A percentile compares a stretch with the other conserved stretches of the same genome.
Evolutionary conservation across 2,797 vertebrate species (phyloP).

Genomic region (Euphonia xanthogaster): DNA sequence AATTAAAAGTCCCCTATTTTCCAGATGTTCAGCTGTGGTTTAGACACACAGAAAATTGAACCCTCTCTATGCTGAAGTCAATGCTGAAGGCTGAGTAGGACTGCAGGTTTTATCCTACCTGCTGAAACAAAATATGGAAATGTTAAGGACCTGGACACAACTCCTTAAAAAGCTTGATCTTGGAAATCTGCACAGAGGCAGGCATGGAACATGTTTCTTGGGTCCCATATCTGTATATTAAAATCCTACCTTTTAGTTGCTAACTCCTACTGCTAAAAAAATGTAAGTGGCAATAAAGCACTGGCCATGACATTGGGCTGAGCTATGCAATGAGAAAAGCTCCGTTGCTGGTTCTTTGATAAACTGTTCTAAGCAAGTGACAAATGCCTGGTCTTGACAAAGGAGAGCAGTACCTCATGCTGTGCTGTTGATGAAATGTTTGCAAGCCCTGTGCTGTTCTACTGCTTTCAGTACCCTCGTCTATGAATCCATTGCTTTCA

Average conservation of each 20-base stretch:
- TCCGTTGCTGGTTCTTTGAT: background rate
- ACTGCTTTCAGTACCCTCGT: background rate
- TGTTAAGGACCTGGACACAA: background rate
- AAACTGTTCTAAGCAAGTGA: background rate
- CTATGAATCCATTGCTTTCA: rapidly evolving
- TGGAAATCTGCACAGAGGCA: background rate
- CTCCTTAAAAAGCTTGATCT: background rate
- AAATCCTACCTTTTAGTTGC: background rate
- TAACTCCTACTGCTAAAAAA: background rate
- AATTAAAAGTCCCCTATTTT: background rate
- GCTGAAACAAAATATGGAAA: background rate
- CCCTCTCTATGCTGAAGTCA: background rate
- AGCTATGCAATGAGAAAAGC: background rate
- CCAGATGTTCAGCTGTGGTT: background rate
- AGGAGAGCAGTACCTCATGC: background rate
- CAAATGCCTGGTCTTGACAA: background rate
- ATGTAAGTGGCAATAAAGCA: background rate
- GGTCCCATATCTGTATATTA: background rate
- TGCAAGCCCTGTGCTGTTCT: background rate
- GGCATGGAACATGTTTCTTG: background rate
- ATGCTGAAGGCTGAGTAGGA: background rate
- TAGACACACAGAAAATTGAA: background rate
- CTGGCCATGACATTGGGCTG: background rate
- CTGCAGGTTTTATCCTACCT: background rate
- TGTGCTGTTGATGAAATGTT: background rate